A percentile compares a stretch with the other conserved stretches of the same genome.
Conservation (phyloP, 2,797 vertebrate genomes). For the Naso thynnoides region DNA sequence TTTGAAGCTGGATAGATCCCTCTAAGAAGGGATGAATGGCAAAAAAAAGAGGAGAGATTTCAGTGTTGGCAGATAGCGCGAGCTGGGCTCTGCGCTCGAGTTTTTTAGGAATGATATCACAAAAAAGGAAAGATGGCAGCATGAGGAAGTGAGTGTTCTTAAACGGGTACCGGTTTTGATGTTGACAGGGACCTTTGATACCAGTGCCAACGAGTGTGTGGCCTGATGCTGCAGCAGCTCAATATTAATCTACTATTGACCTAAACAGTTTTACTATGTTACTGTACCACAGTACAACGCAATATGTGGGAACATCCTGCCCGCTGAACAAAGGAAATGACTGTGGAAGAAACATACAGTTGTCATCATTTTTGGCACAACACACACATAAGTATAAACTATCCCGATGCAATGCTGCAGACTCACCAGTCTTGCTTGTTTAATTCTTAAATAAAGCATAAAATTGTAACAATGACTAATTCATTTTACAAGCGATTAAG, state of each 20-base stretch:
- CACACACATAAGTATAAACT: no score
- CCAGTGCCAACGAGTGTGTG: conserved; percentile 37
- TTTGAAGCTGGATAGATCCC: conserved; percentile 77
- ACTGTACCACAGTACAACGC: neutral
- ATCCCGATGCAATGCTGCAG: no score
- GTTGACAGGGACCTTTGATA: conserved; percentile 58
- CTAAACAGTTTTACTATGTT: conserved; percentile 7
- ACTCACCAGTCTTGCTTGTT: no score
- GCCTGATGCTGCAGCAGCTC: conserved; percentile 35
- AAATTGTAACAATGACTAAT: no score
- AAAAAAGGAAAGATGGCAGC: conserved; percentile 59
- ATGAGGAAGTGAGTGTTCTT: conserved; percentile 37
- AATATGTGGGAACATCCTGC: conserved; percentile 21
- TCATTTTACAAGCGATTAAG: no score
- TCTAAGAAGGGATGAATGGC: conserved; percentile 74
- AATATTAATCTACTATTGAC: conserved; percentile 34
- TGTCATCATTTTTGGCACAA: no score
- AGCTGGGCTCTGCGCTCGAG: conserved; percentile 42
- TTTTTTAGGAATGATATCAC: conserved; percentile 56
- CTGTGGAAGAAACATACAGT: conserved; percentile 1
- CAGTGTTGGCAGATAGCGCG: conserved; percentile 68
- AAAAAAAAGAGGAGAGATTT: conserved; percentile 68
- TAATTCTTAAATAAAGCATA: no score
- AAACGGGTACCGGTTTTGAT: conserved; percentile 46
- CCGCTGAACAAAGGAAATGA: conserved; percentile 18